Percentiles rank a stretch among this genome's conserved stretches.
Conservation (phyloP, 2,113 vertebrate genomes). For the Oxygymnocypris stewartii region DNA sequence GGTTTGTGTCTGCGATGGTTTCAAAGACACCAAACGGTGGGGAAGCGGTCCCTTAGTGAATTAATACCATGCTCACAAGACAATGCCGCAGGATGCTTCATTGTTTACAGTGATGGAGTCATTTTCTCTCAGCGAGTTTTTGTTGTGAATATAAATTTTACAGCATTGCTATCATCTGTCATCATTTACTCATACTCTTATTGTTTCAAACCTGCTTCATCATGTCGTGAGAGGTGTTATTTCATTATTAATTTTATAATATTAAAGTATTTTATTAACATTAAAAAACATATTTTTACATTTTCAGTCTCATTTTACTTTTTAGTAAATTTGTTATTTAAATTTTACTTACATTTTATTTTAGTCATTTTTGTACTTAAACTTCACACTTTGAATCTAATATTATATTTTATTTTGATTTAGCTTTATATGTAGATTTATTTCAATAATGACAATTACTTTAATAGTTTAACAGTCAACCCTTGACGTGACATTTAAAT, state of each 20-base stretch:
- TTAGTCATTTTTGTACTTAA: background rate
- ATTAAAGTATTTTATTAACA: background rate
- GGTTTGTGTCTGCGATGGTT: background rate
- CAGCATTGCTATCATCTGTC: background rate
- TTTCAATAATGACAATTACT: background rate
- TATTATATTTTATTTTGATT: background rate
- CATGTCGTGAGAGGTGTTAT: background rate
- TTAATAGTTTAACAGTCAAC: background rate
- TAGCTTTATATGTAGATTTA: background rate
- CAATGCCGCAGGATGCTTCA: background rate
- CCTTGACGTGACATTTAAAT: background rate
- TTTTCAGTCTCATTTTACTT: background rate
- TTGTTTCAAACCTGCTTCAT: background rate
- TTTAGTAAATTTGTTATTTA: background rate
- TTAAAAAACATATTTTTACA: background rate
- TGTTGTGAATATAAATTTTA: background rate
- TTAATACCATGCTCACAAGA: background rate
- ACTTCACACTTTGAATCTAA: background rate
- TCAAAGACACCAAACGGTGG: slow-evolving; percentile 1
- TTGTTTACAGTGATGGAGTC: background rate
- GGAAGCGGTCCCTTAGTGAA: background rate
- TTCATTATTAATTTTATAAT: background rate
- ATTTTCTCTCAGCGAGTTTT: background rate
- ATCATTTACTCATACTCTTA: background rate
- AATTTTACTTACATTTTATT: background rate